Percentiles rank a stretch among this genome's conserved stretches.
Conservation (phyloP, 64 coral and sea anemone species). For the Pocillopora verrucosa region DNA sequence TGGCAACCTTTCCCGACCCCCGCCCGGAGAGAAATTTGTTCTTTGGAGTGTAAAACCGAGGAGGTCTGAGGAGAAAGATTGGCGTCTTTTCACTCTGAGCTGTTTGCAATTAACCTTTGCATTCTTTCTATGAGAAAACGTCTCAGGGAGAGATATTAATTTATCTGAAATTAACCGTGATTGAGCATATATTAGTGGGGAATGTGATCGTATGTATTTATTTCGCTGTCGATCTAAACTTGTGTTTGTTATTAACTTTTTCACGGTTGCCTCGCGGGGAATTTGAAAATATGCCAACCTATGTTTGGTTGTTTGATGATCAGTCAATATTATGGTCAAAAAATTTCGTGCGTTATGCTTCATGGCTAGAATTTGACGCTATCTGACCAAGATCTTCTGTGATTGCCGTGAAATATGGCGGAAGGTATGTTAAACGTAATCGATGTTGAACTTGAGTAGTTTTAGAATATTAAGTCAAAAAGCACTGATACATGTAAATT, state of each 20-base stretch:
- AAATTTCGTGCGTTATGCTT: background rate
- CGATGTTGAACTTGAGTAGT: background rate
- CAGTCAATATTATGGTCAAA: background rate
- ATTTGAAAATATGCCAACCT: constrained; percentile 40
- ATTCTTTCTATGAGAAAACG: constrained; percentile 12
- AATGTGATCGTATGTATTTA: background rate
- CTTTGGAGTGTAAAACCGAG: background rate
- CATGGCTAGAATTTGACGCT: background rate
- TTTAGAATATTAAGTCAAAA: background rate
- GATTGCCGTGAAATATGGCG: background rate
- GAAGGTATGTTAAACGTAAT: background rate
- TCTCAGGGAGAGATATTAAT: background rate
- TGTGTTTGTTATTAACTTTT: background rate
- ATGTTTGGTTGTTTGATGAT: background rate
- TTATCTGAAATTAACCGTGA: background rate
- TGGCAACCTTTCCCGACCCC: background rate
- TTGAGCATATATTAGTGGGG: background rate
- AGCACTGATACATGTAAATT: too few relatives aligned
- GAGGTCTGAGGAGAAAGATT: constrained; percentile 23
- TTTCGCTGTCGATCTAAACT: background rate
- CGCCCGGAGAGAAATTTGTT: background rate
- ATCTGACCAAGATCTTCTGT: background rate
- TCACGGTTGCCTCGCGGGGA: constrained; percentile 23
- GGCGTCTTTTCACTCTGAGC: background rate
- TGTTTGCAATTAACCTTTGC: background rate